Conservation (phyloP, 2,888 invertebrate genomes). For the Opisthograptis luteolata region DNA sequence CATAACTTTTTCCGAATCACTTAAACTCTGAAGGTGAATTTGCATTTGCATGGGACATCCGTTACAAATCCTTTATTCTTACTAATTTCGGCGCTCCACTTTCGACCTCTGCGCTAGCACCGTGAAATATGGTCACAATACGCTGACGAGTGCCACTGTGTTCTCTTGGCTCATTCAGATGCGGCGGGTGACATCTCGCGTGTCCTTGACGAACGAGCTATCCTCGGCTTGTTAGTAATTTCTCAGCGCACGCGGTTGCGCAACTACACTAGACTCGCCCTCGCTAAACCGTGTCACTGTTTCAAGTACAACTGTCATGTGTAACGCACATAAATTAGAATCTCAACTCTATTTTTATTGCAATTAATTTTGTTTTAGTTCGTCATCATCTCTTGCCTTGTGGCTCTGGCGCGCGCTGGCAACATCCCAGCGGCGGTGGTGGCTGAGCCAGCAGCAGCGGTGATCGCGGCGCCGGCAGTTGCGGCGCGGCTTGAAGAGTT, state of each 20-base stretch:
- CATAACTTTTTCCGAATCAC: conserved; percentile 2
- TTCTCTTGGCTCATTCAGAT: conserved; percentile 57
- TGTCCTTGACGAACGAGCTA: conserved; percentile 70
- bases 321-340: conserved; percentile 44
- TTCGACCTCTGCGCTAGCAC: conserved; percentile 1
- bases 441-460: conserved; percentile 50
- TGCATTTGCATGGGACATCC: conserved; percentile 7
- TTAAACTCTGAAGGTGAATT: conserved; percentile 5
- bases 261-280: conserved; percentile 68
- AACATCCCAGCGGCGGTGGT: conserved; percentile 53
- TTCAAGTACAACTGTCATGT: conserved; percentile 70
- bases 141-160: conserved; percentile 9
- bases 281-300: conserved; percentile 76
- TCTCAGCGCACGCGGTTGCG: conserved; percentile 70
- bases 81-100: conserved; percentile 3
- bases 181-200: conserved; percentile 47
- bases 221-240: conserved; percentile 74
- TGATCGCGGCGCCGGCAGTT: conserved; percentile 16
- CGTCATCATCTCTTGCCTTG: conserved; percentile 63
- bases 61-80: not conserved
- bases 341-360: conserved; percentile 29
- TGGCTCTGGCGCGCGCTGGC: conserved; percentile 60
- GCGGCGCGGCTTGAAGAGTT: conserved; percentile 67
- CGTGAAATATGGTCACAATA: conserved; percentile 20
- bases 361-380: conserved; percentile 54